Conservation (phyloP, 2,888 invertebrate species). For the Phrixothrix hirtus region DNA sequence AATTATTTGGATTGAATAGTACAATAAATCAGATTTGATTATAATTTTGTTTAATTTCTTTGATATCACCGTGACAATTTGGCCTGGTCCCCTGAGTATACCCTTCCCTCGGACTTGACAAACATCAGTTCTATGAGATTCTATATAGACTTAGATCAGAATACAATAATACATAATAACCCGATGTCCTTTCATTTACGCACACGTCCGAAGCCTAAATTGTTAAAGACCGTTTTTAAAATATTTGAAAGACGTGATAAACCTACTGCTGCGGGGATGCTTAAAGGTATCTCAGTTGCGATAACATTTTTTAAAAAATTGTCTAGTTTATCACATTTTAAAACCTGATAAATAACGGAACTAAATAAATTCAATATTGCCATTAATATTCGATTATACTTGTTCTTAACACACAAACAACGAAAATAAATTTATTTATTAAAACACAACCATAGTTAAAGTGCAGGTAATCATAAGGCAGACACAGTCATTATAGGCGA, state of each 20-base stretch:
- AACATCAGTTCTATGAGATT: slow-evolving; percentile 25
- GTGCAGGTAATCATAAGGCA: slow-evolving; percentile 42
- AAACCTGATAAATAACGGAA: slow-evolving; percentile 37
- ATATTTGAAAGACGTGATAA: slow-evolving; percentile 41
- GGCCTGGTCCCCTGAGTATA: slow-evolving; percentile 61
- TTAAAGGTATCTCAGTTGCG: slow-evolving; percentile 46
- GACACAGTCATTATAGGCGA: slow-evolving; percentile 38
- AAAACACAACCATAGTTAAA: slow-evolving; percentile 47
- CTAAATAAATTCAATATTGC: slow-evolving; percentile 45
- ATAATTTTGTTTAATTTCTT: slow-evolving; percentile 54
- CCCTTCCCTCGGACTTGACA: slow-evolving; percentile 45
- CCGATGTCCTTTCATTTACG: slow-evolving; percentile 15
- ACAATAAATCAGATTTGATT: slow-evolving; percentile 52
- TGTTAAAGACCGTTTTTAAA: slow-evolving; percentile 37
- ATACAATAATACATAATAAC: too few relatives aligned
- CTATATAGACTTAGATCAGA: too few relatives aligned
- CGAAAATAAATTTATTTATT: slow-evolving; percentile 40
- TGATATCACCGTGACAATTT: slow-evolving; percentile 59
- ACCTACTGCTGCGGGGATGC: slow-evolving; percentile 31
- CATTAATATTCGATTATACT: slow-evolving; percentile 38
- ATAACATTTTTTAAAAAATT: slow-evolving; percentile 49
- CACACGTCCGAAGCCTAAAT: slow-evolving; percentile 21
- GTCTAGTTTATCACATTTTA: slow-evolving; percentile 51
- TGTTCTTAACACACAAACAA: slow-evolving; percentile 31
- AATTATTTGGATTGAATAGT: slow-evolving; percentile 45